Evolutionary conservation across 2,888 invertebrate species (phyloP).

Genomic region (Isoperla grammatica): DNA sequence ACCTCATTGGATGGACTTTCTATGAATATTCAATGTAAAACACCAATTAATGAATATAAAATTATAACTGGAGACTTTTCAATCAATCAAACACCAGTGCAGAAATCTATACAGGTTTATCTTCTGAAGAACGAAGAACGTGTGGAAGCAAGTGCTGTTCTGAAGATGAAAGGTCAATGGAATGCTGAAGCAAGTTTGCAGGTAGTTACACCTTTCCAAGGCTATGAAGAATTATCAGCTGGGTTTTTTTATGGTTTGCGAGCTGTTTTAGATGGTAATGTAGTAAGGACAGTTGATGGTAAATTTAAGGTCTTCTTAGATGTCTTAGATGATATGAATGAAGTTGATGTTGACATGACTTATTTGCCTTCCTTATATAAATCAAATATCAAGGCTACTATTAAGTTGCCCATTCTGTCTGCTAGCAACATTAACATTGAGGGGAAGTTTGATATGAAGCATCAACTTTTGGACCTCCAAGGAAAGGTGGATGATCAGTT

Average conservation of each 20-base stretch:
- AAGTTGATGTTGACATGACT: neutral
- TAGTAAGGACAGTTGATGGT: too few species aligned
- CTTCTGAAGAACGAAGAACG: slow-evolving; percentile 8
- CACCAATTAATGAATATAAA: slow-evolving; percentile 24
- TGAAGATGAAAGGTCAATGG: neutral
- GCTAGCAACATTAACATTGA: neutral
- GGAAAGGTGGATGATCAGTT: neutral
- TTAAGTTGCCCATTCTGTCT: neutral
- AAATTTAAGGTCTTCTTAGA: too few species aligned
- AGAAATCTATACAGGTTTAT: neutral
- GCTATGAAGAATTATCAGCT: slow-evolving; percentile 12
- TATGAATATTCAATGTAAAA: slow-evolving; percentile 10
- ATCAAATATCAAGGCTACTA: neutral
- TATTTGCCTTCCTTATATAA: neutral
- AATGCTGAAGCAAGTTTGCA: slow-evolving; percentile 13
- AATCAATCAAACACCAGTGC: neutral
- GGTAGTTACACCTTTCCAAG: slow-evolving; percentile 13
- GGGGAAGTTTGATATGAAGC: neutral
- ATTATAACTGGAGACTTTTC: slow-evolving; percentile 2
- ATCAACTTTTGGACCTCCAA: neutral
- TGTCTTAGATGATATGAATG: neutral
- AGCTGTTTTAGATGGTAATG: too few species aligned
- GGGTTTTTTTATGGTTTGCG: neutral
- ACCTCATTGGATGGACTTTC: slow-evolving; percentile 1
- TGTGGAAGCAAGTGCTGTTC: slow-evolving; percentile 5